phyloP scores from a whole-genome alignment of 2,113 vertebrate species.

The Aplodontia rufa region DNA sequence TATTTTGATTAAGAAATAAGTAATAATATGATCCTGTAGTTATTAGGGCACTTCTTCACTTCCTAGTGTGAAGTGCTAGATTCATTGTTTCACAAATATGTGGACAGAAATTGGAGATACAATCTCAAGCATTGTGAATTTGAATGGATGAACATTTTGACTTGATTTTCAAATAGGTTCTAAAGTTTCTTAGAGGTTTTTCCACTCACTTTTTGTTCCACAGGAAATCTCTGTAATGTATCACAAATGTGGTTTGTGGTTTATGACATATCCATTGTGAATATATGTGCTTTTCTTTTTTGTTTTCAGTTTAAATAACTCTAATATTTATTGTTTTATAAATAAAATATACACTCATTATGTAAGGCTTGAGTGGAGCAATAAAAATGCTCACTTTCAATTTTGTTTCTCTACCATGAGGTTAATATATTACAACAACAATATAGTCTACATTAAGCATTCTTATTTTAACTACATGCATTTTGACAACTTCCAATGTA shows the following conservation, averaged over 20 bases:
- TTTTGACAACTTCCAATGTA: background rate
- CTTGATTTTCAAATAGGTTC: background rate
- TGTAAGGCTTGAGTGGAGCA: background rate
- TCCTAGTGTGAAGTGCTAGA: background rate
- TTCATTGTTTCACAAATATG: background rate
- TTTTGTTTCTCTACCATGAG: background rate
- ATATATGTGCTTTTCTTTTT: background rate
- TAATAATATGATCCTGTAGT: background rate
- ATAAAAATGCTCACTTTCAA: constrained; percentile 5
- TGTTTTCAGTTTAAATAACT: background rate
- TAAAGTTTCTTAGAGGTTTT: background rate
- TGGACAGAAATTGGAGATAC: background rate
- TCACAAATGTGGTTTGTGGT: background rate
- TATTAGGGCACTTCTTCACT: background rate
- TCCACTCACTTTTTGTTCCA: background rate
- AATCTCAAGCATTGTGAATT: background rate
- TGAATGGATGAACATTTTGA: background rate
- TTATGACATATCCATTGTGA: background rate
- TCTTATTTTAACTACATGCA: background rate
- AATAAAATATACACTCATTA: background rate
- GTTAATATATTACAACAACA: background rate
- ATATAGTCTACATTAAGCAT: background rate
- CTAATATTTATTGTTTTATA: background rate
- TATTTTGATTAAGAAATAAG: background rate
- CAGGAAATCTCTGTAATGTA: background rate